A percentile compares a stretch with the other conserved stretches of the same genome.
phyloP scores from a whole-genome alignment of 2,888 invertebrate species.

The Rhogogaster chlorosoma region DNA sequence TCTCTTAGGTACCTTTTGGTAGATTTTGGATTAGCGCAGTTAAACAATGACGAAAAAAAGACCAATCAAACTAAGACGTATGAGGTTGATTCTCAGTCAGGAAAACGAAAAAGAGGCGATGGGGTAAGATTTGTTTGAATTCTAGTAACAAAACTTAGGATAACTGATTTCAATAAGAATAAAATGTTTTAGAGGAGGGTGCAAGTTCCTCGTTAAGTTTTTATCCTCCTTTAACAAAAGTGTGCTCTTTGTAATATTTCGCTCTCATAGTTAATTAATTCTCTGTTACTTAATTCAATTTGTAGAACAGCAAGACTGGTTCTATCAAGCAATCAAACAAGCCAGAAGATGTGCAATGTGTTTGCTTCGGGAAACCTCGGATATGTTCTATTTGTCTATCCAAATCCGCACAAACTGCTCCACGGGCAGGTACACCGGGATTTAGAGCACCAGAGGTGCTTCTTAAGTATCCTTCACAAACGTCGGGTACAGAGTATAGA shows the following conservation, averaged over 20 bases:
- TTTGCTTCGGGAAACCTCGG: constrained; percentile 84
- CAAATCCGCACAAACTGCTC: constrained; percentile 85
- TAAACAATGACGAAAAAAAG: constrained; percentile 71
- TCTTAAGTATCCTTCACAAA: constrained; percentile 89
- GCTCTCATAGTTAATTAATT: neutral
- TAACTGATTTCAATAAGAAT: neutral
- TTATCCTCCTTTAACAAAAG: neutral
- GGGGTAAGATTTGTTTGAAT: constrained; percentile 66
- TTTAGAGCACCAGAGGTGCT: constrained; percentile 93
- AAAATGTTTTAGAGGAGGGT: neutral
- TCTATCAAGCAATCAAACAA: constrained; percentile 62
- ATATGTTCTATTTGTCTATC: constrained; percentile 85
- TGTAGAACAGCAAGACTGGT: constrained; percentile 66
- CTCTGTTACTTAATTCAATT: constrained; percentile 10
- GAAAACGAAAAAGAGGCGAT: constrained; percentile 68
- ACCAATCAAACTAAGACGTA: constrained; percentile 54
- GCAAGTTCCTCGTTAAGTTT: neutral
- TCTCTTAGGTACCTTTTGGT: constrained; percentile 85
- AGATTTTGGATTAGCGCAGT: constrained; percentile 94
- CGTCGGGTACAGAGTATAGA: constrained; percentile 81
- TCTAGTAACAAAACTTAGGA: neutral
- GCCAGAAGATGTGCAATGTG: constrained; percentile 78
- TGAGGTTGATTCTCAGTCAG: constrained; percentile 52
- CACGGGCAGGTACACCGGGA: constrained; percentile 93
- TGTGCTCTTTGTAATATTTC: neutral